A percentile compares a stretch with the other conserved stretches of the same genome.
These are phyloP conservation scores for Mormoops blainvillei DNA, from an alignment of 2,113 vertebrate genomes.

Conservation along the genomic window DNA sequence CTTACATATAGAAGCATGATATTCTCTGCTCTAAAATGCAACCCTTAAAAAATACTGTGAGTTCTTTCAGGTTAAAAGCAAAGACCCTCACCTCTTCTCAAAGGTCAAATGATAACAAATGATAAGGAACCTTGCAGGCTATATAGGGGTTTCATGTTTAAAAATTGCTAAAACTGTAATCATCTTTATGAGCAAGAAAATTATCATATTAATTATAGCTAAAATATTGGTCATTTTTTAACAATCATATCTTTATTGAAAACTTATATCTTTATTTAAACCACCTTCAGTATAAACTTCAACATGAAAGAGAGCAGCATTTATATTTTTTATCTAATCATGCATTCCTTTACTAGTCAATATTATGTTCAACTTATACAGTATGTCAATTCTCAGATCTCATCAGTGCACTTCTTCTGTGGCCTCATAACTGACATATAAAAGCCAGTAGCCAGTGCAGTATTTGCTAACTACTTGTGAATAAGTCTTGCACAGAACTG, in stretches of 20 bases:
- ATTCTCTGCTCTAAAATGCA: neutral
- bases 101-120: neutral
- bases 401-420: neutral
- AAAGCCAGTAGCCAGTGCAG: neutral
- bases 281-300: neutral
- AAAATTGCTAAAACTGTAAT: neutral
- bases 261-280: too few relatives aligned
- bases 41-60: neutral
- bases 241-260: neutral
- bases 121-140: too few relatives aligned
- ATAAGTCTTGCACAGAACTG: neutral
- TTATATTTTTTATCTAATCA: neutral
- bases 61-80: neutral
- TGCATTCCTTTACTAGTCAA: neutral
- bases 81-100: neutral
- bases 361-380: neutral
- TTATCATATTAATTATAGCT: neutral
- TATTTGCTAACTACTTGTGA: slow-evolving; percentile 18
- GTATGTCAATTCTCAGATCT: neutral
- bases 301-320: neutral
- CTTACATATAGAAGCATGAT: neutral
- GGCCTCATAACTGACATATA: neutral
- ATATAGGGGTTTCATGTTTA: neutral
- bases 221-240: neutral
- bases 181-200: neutral